Evolutionary conservation across 2,888 invertebrate genomes (phyloP), one percentile per base, ranked within the genome.

Genomic region (Disparrhopalites patrizii): DNA sequence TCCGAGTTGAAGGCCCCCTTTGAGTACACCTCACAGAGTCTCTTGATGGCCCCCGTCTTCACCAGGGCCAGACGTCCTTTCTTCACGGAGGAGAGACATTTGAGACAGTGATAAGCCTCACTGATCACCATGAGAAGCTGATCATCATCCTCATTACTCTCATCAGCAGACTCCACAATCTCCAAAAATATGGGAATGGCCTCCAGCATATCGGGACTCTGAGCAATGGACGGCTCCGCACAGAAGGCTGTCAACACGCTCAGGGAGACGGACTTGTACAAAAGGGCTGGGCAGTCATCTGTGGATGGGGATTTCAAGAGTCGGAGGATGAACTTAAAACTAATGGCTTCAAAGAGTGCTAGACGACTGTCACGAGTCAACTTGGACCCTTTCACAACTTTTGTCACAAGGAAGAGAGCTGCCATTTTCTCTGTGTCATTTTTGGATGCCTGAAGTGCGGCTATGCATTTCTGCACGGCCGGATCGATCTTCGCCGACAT

Each of bases 381-480:
- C 76, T 92, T 90, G 77, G 89, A 89, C 71, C 87, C 87, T 79
- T 91, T 90, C 40, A 93, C 88, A 62, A 93, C 80, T 79, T 93
- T 94, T 2, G 93, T 93, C 61, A 93, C 91, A 88, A 93, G 89
- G 79, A 93, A 92, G 57, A 94, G 83, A 1, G 89, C 91, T 43
- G 93, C 93, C 79, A 94, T 92, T 79, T 91, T 93, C 79, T 93
- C 93, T 0, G 92, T 92, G 79, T 94, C 93, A 78, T 86, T 88
- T 76, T 86, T 85, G 13, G 91, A 89, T 77, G 85, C 85, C 79
- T 89, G 88, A 73, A 94, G 80, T 76, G 92, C 87, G 69, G 85
- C 85, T 74, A 88, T 86, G 81, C 92, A 92, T 83, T 91, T 91
- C 79, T 89, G 87, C 70, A 93, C 89, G 69, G 88, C 85, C 77